Conservation (phyloP, 2,888 invertebrate genomes). For the Endotricha flammealis region DNA sequence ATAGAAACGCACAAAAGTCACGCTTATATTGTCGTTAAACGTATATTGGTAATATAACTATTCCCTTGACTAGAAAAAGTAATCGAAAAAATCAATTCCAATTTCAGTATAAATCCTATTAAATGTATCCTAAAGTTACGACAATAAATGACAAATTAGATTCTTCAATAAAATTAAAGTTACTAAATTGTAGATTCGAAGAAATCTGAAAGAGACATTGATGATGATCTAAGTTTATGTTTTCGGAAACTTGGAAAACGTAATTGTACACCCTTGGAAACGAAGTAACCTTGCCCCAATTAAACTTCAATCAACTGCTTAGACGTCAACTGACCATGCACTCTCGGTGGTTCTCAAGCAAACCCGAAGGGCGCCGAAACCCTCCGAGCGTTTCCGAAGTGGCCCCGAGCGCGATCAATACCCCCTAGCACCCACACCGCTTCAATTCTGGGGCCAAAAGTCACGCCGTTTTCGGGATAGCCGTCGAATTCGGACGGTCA, state of each 20-base stretch:
- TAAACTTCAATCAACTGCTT: constrained; percentile 69
- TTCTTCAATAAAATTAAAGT: too few relatives aligned
- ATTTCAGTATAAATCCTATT: too few relatives aligned
- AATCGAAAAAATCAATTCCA: too few relatives aligned
- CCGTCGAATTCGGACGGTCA: constrained; percentile 67
- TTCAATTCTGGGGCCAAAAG: constrained; percentile 74
- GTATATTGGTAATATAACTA: too few relatives aligned
- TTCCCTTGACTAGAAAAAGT: too few relatives aligned
- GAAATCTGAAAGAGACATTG: too few relatives aligned
- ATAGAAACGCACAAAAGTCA: too few relatives aligned
- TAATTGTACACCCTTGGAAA: constrained; percentile 37
- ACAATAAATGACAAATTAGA: too few relatives aligned
- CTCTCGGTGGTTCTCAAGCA: constrained; percentile 54
- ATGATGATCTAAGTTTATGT: too few relatives aligned
- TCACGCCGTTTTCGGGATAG: constrained; percentile 66
- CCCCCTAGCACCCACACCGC: constrained; percentile 58
- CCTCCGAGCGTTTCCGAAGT: constrained; percentile 58
- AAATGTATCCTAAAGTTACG: too few relatives aligned
- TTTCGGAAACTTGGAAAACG: constrained; percentile 7
- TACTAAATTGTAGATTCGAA: too few relatives aligned
- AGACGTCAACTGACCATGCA: constrained; percentile 36
- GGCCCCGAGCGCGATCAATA: constrained; percentile 64
- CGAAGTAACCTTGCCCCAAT: constrained; percentile 70
- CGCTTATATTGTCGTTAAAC: too few relatives aligned
- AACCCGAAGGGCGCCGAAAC: constrained; percentile 59